These are phyloP conservation scores for Hemithea aestivaria DNA, from an alignment of 2,888 invertebrate genomes.

Conservation along the genomic window DNA sequence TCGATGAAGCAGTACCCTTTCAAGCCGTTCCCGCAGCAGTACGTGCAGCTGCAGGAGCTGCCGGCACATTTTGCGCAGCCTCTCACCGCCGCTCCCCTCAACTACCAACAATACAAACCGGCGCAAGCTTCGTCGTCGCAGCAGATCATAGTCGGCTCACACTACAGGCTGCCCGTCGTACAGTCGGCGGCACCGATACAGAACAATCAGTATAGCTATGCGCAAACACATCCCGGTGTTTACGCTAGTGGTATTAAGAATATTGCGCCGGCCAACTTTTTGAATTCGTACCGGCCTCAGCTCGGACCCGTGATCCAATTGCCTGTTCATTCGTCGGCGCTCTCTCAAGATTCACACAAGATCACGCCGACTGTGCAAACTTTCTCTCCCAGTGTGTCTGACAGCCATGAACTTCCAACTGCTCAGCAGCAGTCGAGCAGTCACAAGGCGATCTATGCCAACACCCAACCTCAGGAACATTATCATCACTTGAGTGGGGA, in stretches of 20 bases:
- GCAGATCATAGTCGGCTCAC: slow-evolving; percentile 50
- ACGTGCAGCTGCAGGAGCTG: slow-evolving; percentile 58
- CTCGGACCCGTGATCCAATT: slow-evolving; percentile 18
- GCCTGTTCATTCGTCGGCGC: slow-evolving; percentile 11
- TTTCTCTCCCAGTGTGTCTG: slow-evolving; percentile 12
- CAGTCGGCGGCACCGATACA: slow-evolving; percentile 41
- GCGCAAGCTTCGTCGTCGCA: slow-evolving; percentile 27
- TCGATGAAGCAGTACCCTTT: slow-evolving; percentile 53
- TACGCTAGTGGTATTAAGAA: slow-evolving; percentile 46
- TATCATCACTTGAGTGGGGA: slow-evolving; percentile 36
- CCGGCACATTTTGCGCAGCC: slow-evolving; percentile 67
- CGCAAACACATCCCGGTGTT: slow-evolving; percentile 41
- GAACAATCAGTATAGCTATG: slow-evolving; percentile 32
- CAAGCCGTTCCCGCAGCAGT: slow-evolving; percentile 61
- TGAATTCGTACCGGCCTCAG: slow-evolving; percentile 24
- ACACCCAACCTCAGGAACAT: slow-evolving; percentile 36
- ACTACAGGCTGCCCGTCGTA: slow-evolving; percentile 45
- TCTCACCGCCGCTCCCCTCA: slow-evolving; percentile 48
- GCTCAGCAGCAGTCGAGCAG: slow-evolving; percentile 49
- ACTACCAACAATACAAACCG: slow-evolving; percentile 45
- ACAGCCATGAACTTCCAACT: slow-evolving; percentile 14
- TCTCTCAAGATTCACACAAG: slow-evolving; percentile 5
- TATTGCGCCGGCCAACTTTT: slow-evolving; percentile 35
- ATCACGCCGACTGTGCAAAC: slow-evolving; percentile 2
- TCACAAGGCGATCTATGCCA: slow-evolving; percentile 45